Conservation (phyloP, 35 echinoderm and acorn worm genomes). For the Ophiothrix spiculata region DNA sequence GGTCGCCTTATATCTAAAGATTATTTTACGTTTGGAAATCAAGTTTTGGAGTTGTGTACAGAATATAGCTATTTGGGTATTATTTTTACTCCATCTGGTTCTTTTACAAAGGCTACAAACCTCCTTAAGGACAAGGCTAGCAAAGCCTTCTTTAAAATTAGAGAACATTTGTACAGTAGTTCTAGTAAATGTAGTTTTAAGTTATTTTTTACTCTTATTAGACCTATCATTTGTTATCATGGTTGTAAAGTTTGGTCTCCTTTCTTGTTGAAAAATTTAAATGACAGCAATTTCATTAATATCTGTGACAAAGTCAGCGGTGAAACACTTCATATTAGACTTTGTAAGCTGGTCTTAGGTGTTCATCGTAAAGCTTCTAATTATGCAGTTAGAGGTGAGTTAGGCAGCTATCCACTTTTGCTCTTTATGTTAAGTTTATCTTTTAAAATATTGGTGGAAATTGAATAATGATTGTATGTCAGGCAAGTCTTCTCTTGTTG, state of each 20-base stretch:
- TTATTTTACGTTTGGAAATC: background rate
- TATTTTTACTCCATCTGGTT: background rate
- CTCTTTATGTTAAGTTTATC: too few species aligned
- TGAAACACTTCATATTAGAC: too few species aligned
- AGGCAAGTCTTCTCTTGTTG: too few species aligned
- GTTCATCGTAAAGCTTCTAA: too few species aligned
- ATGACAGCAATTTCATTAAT: background rate
- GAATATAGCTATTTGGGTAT: background rate
- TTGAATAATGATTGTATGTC: too few species aligned
- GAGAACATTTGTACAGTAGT: background rate
- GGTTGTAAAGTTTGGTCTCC: conserved; percentile 8
- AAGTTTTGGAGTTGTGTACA: background rate
- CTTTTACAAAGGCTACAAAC: background rate
- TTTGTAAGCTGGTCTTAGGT: too few species aligned
- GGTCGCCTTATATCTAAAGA: background rate
- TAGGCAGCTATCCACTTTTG: too few species aligned
- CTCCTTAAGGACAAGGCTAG: background rate
- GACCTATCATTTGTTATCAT: background rate
- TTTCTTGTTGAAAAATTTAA: background rate
- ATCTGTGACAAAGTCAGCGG: too few species aligned
- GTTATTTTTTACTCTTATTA: background rate
- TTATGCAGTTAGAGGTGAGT: too few species aligned
- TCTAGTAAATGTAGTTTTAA: background rate
- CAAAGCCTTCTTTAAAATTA: background rate
- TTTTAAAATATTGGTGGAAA: too few species aligned